Percentiles rank a stretch among this genome's conserved stretches.
phyloP scores from a whole-genome alignment of 53 echinoderm and acorn worm genomes.

The Pentamera pediparva region DNA sequence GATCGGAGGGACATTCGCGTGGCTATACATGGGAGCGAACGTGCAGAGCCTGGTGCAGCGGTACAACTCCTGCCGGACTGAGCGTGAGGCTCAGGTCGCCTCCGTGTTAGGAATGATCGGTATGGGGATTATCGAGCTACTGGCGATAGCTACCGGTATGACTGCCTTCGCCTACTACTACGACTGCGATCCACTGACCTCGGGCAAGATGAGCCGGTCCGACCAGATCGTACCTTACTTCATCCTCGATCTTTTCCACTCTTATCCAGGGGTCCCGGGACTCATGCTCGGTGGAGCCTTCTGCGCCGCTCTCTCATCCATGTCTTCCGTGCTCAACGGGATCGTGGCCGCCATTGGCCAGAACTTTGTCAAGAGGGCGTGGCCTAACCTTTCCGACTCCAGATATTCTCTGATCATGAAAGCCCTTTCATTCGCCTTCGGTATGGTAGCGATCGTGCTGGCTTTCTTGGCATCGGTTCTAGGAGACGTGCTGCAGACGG shows the following conservation, averaged over 20 bases:
- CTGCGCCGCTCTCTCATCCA: conserved; percentile 37
- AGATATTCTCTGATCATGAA: neutral
- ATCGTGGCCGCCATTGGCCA: neutral
- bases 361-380: neutral
- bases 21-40: neutral
- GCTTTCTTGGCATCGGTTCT: too few relatives aligned
- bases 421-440: neutral
- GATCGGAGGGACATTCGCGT: neutral
- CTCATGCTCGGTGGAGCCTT: conserved; percentile 33
- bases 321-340: neutral
- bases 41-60: neutral
- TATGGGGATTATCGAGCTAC: neutral
- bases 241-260: conserved; percentile 23
- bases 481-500: conserved; percentile 4
- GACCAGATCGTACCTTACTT: conserved; percentile 28
- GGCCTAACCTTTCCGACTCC: neutral
- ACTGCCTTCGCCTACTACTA: too few relatives aligned
- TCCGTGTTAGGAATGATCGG: neutral
- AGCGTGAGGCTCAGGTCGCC: neutral
- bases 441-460: neutral
- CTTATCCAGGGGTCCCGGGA: conserved; percentile 28
- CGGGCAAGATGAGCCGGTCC: neutral
- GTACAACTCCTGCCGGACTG: neutral
- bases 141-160: conserved; percentile 1
- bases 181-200: conserved; percentile 17